Percentiles rank a stretch among this genome's conserved stretches.
phyloP scores from a whole-genome alignment of 2,113 vertebrate species.

The Thunnus maccoyii region DNA sequence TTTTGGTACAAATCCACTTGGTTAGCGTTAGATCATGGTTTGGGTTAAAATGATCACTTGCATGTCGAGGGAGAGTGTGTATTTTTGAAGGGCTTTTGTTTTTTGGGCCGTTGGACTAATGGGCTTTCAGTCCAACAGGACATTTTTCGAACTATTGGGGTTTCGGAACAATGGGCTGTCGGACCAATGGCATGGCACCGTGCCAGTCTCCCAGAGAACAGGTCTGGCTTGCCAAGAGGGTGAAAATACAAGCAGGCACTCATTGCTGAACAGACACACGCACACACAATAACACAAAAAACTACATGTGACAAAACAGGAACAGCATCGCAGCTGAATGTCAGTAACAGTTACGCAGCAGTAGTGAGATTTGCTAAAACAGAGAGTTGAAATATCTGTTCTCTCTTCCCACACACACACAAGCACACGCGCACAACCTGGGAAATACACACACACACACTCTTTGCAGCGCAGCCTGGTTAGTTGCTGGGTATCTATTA shows the following conservation, averaged over 20 bases:
- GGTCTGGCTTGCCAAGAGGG: slow-evolving; percentile 76
- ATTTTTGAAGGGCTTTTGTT: no score
- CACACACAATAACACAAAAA: slow-evolving; percentile 25
- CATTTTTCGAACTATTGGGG: no score
- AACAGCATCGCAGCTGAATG: neutral
- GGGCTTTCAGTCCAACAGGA: no score
- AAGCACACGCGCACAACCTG: neutral
- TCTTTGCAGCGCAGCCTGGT: slow-evolving; percentile 82
- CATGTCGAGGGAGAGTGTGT: no score
- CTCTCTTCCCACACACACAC: slow-evolving; percentile 81
- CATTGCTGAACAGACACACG: neutral
- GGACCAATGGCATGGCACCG: no score
- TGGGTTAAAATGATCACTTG: no score
- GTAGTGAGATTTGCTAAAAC: slow-evolving; percentile 11
- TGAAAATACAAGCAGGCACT: slow-evolving; percentile 25
- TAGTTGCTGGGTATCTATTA: slow-evolving; percentile 97
- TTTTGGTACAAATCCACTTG: no score
- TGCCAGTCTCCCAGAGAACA: slow-evolving; percentile 64
- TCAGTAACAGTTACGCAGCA: neutral
- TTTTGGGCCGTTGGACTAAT: no score
- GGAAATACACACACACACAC: slow-evolving; percentile 72
- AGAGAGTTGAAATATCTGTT: slow-evolving; percentile 33
- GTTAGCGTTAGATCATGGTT: no score
- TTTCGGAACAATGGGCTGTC: no score
- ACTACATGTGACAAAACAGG: neutral